phyloP scores from a whole-genome alignment of 2,888 invertebrate genomes.

The Acrobeloides nanus region DNA sequence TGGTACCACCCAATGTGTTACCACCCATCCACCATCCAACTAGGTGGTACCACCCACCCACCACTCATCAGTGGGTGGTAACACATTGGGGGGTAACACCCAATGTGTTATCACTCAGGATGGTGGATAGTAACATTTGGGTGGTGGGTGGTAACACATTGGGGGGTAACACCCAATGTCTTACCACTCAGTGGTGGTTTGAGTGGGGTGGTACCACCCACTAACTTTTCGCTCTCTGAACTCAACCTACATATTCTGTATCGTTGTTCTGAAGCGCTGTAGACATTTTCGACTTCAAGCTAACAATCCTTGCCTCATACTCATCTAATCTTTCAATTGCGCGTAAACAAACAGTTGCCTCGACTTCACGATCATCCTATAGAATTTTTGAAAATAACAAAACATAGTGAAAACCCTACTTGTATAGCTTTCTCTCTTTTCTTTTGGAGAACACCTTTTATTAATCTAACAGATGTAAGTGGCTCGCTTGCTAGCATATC shows the following conservation, averaged over 20 bases:
- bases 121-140: no score
- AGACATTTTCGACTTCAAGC: slow-evolving; percentile 27
- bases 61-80: no score
- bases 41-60: no score
- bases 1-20: no score
- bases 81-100: no score
- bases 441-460: slow-evolving; percentile 28
- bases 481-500: slow-evolving; percentile 29
- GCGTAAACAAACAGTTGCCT: slow-evolving; percentile 34
- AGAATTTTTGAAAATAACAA: neutral
- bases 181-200: no score
- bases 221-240: neutral
- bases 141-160: no score
- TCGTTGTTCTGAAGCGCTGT: slow-evolving; percentile 19
- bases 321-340: slow-evolving; percentile 39
- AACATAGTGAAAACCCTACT: slow-evolving; percentile 3
- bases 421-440: slow-evolving; percentile 27
- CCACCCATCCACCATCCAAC: no score
- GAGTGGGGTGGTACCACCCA: neutral
- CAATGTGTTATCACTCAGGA: no score
- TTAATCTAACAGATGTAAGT: slow-evolving; percentile 32
- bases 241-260: slow-evolving; percentile 7
- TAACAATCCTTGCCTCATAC: slow-evolving; percentile 33
- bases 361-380: slow-evolving; percentile 28
- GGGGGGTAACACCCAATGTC: no score